Base-by-base conservation (phyloP, 2,797 vertebrate genomes). In the Threskiornis aethiopicus region DNA sequence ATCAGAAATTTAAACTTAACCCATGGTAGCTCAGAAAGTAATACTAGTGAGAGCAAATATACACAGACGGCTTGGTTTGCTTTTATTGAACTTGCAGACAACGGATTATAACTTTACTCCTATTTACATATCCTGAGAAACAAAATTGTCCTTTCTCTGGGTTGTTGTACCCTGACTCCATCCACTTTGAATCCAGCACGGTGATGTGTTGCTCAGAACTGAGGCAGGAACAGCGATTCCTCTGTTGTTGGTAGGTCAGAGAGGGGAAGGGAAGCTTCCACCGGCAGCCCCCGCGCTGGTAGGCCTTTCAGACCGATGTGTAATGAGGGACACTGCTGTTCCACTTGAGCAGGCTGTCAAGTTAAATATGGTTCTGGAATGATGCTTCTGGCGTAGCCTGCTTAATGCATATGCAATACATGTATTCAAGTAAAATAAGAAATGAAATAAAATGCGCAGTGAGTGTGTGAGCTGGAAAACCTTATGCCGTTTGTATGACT, bases 261-360 rank as follows among this genome's bases (percentile, higher is more conserved):
- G 42, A 64, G 29, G 75, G 42, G 41, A 73, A 78, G 39, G 72
- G 73, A 88, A 65, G 49, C 41, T 73, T 52, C 67, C 5, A 3
- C 1, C 86, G n/a, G 44, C 86, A 78, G 72, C 10, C 41, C 76
- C 58, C 81, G 64, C 76, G 67, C 58, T 89, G 79, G 57, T 35
- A 78, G 61, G 76, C 86, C 87, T 79, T 94, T 59, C 59, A 86
- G 46, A 65, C 69, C 39, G 44, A 31, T 65, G 24, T 59, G 44
- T 59, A 84, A 78, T 13, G 42, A 75, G 71, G 57, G 91, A n/a
- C 22, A 10, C 49, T 95, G 69, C 54, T 76, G 85, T 96, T 96
- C 89, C 83, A 76, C 93, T 96, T 90, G 65, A 96, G 82, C 83
- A 94, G 83, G 89, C 76, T 95, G 95, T 95, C 85, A 5, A 80